These are phyloP conservation scores for Noctilio leporinus DNA, from an alignment of 2,113 vertebrate species.

Conservation along the genomic window DNA sequence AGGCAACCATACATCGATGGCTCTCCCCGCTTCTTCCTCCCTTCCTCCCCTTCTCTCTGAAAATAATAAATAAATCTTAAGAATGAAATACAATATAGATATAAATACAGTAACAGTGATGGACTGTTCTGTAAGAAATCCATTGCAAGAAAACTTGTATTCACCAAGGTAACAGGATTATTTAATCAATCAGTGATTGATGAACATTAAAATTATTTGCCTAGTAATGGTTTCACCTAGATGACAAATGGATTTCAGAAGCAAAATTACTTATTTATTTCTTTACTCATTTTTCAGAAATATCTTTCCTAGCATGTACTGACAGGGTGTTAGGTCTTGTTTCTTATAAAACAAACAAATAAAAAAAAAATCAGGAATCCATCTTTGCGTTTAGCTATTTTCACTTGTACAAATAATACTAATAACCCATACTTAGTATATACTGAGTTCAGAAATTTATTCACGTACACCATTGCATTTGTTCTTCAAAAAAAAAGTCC, in stretches of 20 bases:
- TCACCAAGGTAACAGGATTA: background rate
- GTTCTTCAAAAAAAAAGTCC: background rate
- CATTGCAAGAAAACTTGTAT: background rate
- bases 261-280: background rate
- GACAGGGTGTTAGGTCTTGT: background rate
- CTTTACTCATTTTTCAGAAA: background rate
- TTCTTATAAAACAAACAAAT: background rate
- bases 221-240: background rate
- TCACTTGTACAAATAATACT: background rate
- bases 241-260: background rate
- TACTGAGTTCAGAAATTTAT: background rate
- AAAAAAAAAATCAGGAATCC: background rate
- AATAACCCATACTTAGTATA: background rate
- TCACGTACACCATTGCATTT: background rate
- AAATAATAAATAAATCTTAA: too few relatives aligned
- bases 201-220: background rate
- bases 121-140: background rate
- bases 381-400: background rate
- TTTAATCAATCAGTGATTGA: background rate
- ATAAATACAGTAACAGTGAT: background rate
- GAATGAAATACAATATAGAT: too few relatives aligned
- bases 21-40: too few relatives aligned
- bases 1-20: too few relatives aligned
- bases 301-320: background rate
- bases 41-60: too few relatives aligned